Base-by-base conservation (phyloP, 1,140 invertebrate species). In the Dendrolimus kikuchii region DNA sequence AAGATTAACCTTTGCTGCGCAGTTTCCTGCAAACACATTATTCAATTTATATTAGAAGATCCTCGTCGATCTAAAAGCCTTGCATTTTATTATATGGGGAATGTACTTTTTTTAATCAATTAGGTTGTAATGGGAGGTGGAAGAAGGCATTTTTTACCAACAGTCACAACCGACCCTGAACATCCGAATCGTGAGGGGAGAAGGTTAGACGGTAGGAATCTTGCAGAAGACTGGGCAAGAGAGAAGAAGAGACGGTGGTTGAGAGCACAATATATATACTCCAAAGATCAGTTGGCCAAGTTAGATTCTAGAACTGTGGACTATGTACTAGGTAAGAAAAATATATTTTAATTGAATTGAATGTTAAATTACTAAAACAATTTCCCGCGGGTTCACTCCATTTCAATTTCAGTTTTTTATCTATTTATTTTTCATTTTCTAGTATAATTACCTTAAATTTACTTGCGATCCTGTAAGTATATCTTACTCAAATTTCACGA, bases 171-270 rank as follows among this genome's bases (percentile, higher is more conserved):
- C 50, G 91, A 92, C 58, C 89, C 90, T 3, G 90, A 92, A 64
- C 89, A 91, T 68, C 84, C 88, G 6, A 88, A 89, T 40, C 64
- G 80, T 8, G 86, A 90, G 58, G 91, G 91, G 4, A 77, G 90
- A 63, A 84, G 93, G 64, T 69, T 91, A 0, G 92, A 93, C 67
- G 92, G 92, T 5, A 84, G 92, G 62, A 92, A 94, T 80, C 77
- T 94, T 48, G 92, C 94, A 38, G 90, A 93, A 50, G 92, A 93
- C 54, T 94, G 93, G 92, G 83, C 90, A 0, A 85, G 89, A 51
- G 90, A 91, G 59, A 91, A 91, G 69, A 90, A 89, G 59, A 78
- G 87, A 63, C 77, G 88, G 51, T 87, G 88, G 43, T 60, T 90
- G 4, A 60, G 83, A 44, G 89, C 90, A 0, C 88, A 90, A 62